Evolutionary conservation across 2,797 vertebrate genomes (phyloP).

Genomic region (Petrocephalus sullivani): DNA sequence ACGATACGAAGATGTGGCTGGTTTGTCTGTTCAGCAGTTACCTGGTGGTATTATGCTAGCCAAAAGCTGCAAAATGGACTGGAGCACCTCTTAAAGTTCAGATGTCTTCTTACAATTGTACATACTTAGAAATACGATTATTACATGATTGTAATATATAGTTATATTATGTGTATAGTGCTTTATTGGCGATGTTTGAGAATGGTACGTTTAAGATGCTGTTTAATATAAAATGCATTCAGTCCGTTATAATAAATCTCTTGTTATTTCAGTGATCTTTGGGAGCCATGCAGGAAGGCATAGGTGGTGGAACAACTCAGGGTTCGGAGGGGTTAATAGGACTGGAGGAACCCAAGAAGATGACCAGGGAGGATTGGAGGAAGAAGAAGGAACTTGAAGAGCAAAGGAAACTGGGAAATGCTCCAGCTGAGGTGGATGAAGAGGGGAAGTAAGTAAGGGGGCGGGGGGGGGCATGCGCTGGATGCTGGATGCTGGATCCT

Average conservation of each 20-base stretch:
- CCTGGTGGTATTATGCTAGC: not conserved
- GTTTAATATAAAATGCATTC: not conserved
- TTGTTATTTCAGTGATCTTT: not conserved
- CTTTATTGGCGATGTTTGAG: not conserved
- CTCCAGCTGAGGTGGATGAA: slow-evolving; percentile 95
- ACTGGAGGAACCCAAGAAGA: slow-evolving; percentile 95
- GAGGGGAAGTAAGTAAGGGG: slow-evolving; percentile 98
- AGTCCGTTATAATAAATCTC: not conserved
- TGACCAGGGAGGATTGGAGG: slow-evolving; percentile 97
- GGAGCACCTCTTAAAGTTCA: not conserved
- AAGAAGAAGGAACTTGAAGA: slow-evolving; percentile 98
- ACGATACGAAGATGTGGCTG: not conserved
- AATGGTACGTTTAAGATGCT: not conserved
- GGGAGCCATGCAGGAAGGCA: slow-evolving; percentile 43
- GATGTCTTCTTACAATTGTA: not conserved
- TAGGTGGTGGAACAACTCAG: slow-evolving; percentile 23
- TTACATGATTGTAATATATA: not conserved
- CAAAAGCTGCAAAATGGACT: not conserved
- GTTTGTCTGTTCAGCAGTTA: not conserved
- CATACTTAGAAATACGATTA: not conserved
- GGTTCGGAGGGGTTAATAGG: slow-evolving; percentile 68
- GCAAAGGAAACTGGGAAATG: slow-evolving; percentile 92
- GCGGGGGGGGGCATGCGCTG: not conserved
- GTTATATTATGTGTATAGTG: not conserved
- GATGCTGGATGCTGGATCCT: not conserved